These are phyloP conservation scores for Speoplatyrhinus poulsoni DNA, from an alignment of 2,113 vertebrate genomes.

Conservation along the genomic window DNA sequence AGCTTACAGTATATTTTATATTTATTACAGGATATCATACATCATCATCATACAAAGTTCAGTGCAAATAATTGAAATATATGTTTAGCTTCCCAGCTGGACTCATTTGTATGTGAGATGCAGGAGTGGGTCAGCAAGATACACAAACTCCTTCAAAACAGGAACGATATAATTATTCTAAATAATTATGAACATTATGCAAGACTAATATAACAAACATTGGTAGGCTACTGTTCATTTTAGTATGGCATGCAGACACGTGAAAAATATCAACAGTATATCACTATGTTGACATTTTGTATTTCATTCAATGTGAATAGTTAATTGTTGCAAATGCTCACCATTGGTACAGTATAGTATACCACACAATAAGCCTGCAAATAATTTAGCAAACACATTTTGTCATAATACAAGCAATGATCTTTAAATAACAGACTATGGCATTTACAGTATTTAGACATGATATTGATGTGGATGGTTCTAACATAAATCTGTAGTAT, in stretches of 20 bases:
- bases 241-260: conserved; percentile 51
- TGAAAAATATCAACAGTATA: conserved; percentile 28
- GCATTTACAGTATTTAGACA: conserved; percentile 17
- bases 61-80: neutral
- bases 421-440: conserved; percentile 26
- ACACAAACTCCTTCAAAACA: too few relatives aligned
- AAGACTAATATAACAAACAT: too few relatives aligned
- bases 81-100: neutral
- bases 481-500: conserved; percentile 30
- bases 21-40: neutral
- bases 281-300: conserved; percentile 19
- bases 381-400: neutral
- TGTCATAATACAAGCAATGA: conserved; percentile 39
- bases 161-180: too few relatives aligned
- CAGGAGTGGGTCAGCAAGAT: too few relatives aligned
- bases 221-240: neutral
- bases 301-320: conserved; percentile 35
- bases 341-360: conserved; percentile 42
- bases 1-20: neutral
- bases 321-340: conserved; percentile 53
- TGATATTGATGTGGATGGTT: conserved; percentile 26
- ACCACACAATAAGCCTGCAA: conserved; percentile 7
- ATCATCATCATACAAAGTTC: neutral
- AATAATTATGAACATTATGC: too few relatives aligned
- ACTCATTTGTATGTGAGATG: neutral